Percentiles rank a stretch among this genome's conserved stretches.
These are phyloP conservation scores for Plagiodera versicolora DNA, from an alignment of 2,888 invertebrate genomes.

Conservation along the genomic window DNA sequence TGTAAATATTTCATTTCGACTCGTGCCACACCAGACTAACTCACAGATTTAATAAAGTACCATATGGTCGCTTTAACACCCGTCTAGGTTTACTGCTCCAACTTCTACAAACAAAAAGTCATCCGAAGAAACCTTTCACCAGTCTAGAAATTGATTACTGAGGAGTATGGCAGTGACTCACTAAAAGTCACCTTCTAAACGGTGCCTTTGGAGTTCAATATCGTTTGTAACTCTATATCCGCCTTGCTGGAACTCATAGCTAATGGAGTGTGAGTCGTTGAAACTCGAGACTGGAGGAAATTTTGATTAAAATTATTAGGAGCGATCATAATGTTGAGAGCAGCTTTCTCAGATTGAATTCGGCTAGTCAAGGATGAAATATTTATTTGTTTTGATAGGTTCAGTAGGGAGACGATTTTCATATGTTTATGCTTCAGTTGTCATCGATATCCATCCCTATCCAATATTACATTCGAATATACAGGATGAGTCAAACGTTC, in stretches of 20 bases:
- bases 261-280: slow-evolving; percentile 37
- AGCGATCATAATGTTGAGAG: slow-evolving; percentile 43
- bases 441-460: too few relatives aligned
- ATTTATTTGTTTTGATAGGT: slow-evolving; percentile 40
- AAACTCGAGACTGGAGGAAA: slow-evolving; percentile 38
- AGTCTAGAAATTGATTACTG: slow-evolving; percentile 19
- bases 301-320: slow-evolving; percentile 44
- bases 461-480: too few relatives aligned
- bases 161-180: neutral
- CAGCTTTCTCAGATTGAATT: slow-evolving; percentile 36
- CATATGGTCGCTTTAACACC: slow-evolving; percentile 40
- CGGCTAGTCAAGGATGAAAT: slow-evolving; percentile 35
- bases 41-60: slow-evolving; percentile 46
- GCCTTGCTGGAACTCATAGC: slow-evolving; percentile 11
- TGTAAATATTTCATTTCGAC: slow-evolving; percentile 46
- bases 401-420: too few relatives aligned
- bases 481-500: too few relatives aligned
- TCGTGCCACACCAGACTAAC: slow-evolving; percentile 48
- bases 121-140: slow-evolving; percentile 14
- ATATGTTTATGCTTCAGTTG: too few relatives aligned
- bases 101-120: slow-evolving; percentile 21
- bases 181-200: neutral
- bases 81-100: slow-evolving; percentile 36
- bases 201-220: neutral
- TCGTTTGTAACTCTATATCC: neutral